These are phyloP conservation scores for Furcula furcula DNA, from an alignment of 2,888 invertebrate genomes.

Conservation along the genomic window DNA sequence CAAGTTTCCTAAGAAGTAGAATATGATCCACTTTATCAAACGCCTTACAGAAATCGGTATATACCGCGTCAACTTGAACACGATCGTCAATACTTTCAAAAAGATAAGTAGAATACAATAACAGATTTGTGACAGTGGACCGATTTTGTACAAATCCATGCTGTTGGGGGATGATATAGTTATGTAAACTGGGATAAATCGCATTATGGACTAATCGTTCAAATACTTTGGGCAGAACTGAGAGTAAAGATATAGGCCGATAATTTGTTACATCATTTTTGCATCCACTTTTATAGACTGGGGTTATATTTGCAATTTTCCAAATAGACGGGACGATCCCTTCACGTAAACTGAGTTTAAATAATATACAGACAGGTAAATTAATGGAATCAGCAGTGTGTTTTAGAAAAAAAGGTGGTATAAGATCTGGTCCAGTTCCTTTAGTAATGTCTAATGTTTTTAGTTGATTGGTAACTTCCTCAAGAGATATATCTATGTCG, in stretches of 20 bases:
- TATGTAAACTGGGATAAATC: conserved; percentile 2
- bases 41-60: too few species aligned
- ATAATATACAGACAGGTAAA: background rate
- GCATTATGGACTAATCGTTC: too few species aligned
- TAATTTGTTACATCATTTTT: conserved; percentile 5
- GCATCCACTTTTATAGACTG: conserved; percentile 3
- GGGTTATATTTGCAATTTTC: conserved; percentile 4
- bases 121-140: conserved; percentile 2
- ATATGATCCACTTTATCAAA: conserved; percentile 6
- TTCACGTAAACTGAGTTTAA: background rate
- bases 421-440: background rate
- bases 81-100: conserved; percentile 3
- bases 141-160: conserved; percentile 4
- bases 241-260: too few species aligned
- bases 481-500: background rate
- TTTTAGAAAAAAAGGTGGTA: conserved; percentile 1
- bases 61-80: conserved; percentile 2
- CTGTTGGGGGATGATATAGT: background rate
- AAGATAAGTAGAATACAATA: conserved; percentile 1
- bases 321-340: background rate
- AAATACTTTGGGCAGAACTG: too few species aligned
- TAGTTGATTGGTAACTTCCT: background rate
- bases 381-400: background rate
- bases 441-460: background rate
- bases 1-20: conserved; percentile 4